Conservation (phyloP, 2,797 vertebrate genomes). For the Nasua narica region DNA sequence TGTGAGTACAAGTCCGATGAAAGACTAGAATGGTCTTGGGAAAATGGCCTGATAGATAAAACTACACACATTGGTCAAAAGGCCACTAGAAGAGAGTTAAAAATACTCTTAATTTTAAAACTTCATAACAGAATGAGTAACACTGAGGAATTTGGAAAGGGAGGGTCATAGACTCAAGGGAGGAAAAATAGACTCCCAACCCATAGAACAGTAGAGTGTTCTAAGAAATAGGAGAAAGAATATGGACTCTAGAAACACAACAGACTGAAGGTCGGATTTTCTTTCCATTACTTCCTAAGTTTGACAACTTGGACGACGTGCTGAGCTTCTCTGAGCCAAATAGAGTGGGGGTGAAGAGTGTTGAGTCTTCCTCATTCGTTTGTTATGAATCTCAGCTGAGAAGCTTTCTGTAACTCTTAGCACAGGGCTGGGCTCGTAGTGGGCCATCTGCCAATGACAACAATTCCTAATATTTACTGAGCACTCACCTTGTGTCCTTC, state of each 20-base stretch:
- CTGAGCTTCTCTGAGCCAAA: neutral
- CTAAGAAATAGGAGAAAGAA: neutral
- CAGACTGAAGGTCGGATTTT: neutral
- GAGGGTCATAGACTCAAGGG: neutral
- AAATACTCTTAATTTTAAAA: neutral
- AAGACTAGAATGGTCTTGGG: neutral
- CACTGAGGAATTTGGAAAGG: neutral
- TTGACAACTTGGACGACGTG: neutral
- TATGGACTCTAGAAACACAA: neutral
- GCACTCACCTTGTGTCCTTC: neutral
- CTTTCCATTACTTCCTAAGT: neutral
- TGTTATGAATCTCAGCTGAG: neutral
- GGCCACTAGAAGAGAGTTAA: neutral
- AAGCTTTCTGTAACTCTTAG: neutral
- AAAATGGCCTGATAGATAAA: neutral
- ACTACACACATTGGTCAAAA: neutral
- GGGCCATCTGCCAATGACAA: neutral
- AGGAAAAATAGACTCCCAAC: neutral
- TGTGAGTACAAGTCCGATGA: neutral
- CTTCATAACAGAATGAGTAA: constrained; percentile 18
- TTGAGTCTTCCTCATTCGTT: neutral
- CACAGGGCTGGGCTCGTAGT: neutral
- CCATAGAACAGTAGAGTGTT: neutral
- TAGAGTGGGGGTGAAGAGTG: neutral
- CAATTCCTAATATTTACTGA: neutral